These are phyloP conservation scores for Cydia pomonella DNA, from an alignment of 1,140 invertebrate species.

Conservation along the genomic window DNA sequence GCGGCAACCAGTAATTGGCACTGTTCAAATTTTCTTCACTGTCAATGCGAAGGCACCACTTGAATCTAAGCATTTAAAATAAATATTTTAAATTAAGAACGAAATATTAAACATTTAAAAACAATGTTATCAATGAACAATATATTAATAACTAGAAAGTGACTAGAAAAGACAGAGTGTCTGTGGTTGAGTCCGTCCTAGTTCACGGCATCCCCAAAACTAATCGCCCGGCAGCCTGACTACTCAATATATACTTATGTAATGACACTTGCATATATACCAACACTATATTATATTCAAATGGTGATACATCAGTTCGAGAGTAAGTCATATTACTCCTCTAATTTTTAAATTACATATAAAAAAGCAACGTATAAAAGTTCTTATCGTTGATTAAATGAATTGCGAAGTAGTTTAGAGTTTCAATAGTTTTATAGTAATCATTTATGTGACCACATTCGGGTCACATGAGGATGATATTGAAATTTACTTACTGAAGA, in stretches of 20 bases:
- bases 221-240: conserved; percentile 10
- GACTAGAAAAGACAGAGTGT: conserved; percentile 19
- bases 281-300: background rate
- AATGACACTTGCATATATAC: conserved; percentile 17
- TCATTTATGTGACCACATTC: no score
- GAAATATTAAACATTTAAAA: background rate
- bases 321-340: background rate
- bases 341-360: no score
- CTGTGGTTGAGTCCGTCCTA: conserved; percentile 23
- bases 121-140: background rate
- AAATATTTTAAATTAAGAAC: no score
- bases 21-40: background rate
- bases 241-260: conserved; percentile 21
- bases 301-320: background rate
- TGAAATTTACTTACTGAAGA: no score
- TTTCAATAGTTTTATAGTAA: no score
- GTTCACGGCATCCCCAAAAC: conserved; percentile 28
- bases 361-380: no score
- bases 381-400: no score
- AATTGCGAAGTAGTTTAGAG: no score
- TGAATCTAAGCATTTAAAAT: background rate
- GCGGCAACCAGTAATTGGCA: background rate
- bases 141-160: conserved; percentile 1
- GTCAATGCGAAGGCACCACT: background rate
- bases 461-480: no score